Evolutionary conservation across 2,888 invertebrate species (phyloP).

Genomic region (Metacarcinus magister): DNA sequence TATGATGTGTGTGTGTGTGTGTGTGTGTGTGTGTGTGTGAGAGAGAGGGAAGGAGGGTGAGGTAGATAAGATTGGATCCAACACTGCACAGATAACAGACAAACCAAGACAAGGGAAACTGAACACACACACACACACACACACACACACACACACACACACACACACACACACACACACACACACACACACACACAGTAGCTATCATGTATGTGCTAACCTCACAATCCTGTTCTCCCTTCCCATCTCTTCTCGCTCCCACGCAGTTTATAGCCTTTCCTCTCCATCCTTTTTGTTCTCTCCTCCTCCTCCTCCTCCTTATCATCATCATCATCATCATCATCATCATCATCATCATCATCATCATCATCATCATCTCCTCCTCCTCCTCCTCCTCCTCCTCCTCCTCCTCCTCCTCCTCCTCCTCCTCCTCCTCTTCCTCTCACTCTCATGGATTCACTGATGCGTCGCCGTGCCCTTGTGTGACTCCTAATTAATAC

Average conservation of each 20-base stretch:
- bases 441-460: not conserved
- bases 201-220: slow-evolving; percentile 6
- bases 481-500: not conserved
- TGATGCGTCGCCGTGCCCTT: not conserved
- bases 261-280: not conserved
- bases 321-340: not conserved
- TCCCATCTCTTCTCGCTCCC: not conserved
- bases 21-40: no score
- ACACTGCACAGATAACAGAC: not conserved
- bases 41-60: not conserved
- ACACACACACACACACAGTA: not conserved
- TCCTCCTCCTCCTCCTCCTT: slow-evolving; percentile 5
- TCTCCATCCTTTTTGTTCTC: not conserved
- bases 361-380: not conserved
- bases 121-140: not conserved
- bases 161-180: slow-evolving; percentile 16
- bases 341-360: not conserved
- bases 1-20: no score
- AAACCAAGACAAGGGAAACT: not conserved
- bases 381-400: not conserved
- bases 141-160: slow-evolving; percentile 17
- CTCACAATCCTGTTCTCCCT: not conserved
- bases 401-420: not conserved
- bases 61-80: not conserved
- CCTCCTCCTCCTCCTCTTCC: not conserved